Evolutionary conservation across 2,797 vertebrate species (phyloP), one percentile per base, ranked within the genome.

Genomic region (Girardinus metallicus): DNA sequence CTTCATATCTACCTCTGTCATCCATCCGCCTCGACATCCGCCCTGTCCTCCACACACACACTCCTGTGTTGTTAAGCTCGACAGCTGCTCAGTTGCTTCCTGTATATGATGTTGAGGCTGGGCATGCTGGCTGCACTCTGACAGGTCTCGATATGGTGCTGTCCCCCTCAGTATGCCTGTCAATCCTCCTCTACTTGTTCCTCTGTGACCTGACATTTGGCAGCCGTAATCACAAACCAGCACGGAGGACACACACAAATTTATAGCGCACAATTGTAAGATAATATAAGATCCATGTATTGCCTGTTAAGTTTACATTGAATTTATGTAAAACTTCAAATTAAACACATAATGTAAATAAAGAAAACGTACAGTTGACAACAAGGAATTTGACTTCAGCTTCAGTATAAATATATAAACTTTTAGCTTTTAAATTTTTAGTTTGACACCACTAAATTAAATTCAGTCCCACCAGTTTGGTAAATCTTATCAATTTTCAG

Each of bases 71-170:
- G 80, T 86, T 84, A 23, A 41, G 64, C 31, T 82, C 92, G 92
- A 94, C 92, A 91, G 91, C 87, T 87, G 81, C 86, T 85, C 60
- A 64, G 85, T 84, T 87, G 43, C 39, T 71, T 62, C 76, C 76
- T 75, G 80, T 68, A 49, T 79, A 15, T 88, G 84, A 90, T 87
- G 86, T 81, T 81, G 82, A 23, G 64, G 75, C 83, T 85, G 83
- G 80, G 84, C 73, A 80, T 84, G 80, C 75, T 81, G 68, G 72
- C 80, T 82, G 77, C 78, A 81, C 62, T 84, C 83, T 92, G 93
- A 92, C 93, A 93, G 88, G 84, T 84, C 87, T 82, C 88, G 60
- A 57, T 82, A 55, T 80, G 82, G 89, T 85, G 74, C 83, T 82
- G 81, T 87, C 88, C 87, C 75, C 83, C 84, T 80, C 87, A 80